A percentile compares a stretch with the other conserved stretches of the same genome.
Evolutionary conservation across 2,113 vertebrate species (phyloP).

Genomic region (Suricata suricatta): DNA sequence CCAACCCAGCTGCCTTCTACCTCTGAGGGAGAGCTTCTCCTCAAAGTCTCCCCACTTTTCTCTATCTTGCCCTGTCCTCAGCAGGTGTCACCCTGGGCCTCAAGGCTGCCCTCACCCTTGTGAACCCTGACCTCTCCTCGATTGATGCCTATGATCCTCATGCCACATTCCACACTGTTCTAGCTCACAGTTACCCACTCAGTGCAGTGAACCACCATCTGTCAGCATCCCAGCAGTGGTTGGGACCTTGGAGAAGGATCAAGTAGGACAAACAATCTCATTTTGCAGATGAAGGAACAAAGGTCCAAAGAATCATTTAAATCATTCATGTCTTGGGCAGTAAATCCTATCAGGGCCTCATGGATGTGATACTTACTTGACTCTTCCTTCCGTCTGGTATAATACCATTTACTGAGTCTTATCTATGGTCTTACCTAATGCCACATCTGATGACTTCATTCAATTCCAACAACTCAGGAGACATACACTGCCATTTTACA

Average conservation of each 20-base stretch:
- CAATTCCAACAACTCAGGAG: neutral
- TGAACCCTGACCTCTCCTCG: neutral
- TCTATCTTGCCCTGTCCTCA: neutral
- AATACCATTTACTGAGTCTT: neutral
- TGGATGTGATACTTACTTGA: neutral
- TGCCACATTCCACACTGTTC: neutral
- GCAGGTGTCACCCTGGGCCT: neutral
- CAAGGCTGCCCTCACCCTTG: neutral
- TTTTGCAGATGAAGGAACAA: neutral
- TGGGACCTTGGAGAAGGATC: neutral
- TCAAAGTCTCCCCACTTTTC: neutral
- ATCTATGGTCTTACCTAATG: neutral
- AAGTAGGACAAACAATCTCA: neutral
- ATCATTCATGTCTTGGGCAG: neutral
- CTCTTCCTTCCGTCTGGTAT: neutral
- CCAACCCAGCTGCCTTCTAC: neutral
- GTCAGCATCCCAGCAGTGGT: neutral
- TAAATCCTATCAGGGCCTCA: neutral
- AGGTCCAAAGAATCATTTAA: neutral
- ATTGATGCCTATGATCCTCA: neutral
- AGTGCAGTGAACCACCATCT: neutral
- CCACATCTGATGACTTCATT: neutral
- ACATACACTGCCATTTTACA: neutral
- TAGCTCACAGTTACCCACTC: neutral
- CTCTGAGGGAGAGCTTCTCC: neutral